Conservation (phyloP, 1,140 invertebrate genomes). For the Formica selysi region DNA sequence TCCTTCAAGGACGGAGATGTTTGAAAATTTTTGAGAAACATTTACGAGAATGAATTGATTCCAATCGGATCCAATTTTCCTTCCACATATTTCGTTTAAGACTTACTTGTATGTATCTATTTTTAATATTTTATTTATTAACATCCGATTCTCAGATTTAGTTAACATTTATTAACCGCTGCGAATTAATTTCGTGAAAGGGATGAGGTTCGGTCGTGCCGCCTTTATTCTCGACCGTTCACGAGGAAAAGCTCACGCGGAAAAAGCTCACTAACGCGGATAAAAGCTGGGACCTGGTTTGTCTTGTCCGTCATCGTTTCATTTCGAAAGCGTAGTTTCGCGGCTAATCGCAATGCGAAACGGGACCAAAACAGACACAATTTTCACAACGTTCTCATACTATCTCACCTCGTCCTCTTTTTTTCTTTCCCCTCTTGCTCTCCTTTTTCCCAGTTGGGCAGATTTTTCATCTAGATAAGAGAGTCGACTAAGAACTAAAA, state of each 20-base stretch:
- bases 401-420: slow-evolving; percentile 18
- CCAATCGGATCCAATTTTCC: slow-evolving; percentile 10
- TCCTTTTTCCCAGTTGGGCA: background rate
- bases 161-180: background rate
- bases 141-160: slow-evolving; percentile 4
- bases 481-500: background rate
- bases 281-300: slow-evolving; percentile 79
- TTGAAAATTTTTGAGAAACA: background rate
- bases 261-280: slow-evolving; percentile 66
- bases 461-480: slow-evolving; percentile 35
- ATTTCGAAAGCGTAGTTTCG: slow-evolving; percentile 83
- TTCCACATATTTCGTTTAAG: background rate
- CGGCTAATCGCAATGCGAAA: slow-evolving; percentile 81
- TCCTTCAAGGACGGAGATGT: background rate
- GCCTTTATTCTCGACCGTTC: slow-evolving; percentile 56
- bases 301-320: slow-evolving; percentile 81
- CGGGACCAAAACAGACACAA: slow-evolving; percentile 84
- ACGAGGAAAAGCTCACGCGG: slow-evolving; percentile 51
- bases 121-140: slow-evolving; percentile 10
- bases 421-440: background rate
- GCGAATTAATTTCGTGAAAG: slow-evolving; percentile 25
- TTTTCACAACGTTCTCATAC: slow-evolving; percentile 68
- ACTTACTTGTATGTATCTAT: background rate
- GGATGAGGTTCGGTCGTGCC: background rate
- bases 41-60: background rate